phyloP scores from a whole-genome alignment of 2,888 invertebrate species.

The Arctia plantaginis region DNA sequence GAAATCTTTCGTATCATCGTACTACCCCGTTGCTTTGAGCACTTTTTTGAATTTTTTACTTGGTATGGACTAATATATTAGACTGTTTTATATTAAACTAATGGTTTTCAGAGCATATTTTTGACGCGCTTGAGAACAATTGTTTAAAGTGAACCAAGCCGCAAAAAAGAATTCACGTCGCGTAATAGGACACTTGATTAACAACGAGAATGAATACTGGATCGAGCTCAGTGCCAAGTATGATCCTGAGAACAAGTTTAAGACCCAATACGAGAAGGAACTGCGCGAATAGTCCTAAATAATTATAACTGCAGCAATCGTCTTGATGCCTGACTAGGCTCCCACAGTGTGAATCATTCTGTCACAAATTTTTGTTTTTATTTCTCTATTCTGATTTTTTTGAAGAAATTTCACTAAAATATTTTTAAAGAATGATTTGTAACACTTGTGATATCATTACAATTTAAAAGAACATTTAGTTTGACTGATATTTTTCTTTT shows the following conservation, averaged over 20 bases:
- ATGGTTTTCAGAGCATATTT: conserved; percentile 60
- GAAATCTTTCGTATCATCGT: no score
- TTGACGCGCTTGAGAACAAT: conserved; percentile 64
- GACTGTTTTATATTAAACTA: not conserved
- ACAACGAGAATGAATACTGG: conserved; percentile 70
- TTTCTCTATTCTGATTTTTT: no score
- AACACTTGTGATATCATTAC: not conserved
- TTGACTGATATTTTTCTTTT: not conserved
- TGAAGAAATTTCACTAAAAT: no score
- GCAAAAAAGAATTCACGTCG: conserved; percentile 55
- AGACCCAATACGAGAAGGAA: conserved; percentile 67
- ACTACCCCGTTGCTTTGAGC: no score
- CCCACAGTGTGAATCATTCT: no score
- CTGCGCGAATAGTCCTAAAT: conserved; percentile 52
- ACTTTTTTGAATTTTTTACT: no score
- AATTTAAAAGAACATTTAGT: not conserved
- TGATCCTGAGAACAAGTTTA: conserved; percentile 68
- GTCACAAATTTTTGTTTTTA: no score
- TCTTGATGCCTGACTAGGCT: not conserved
- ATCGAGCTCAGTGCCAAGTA: conserved; percentile 68
- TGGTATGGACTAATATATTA: not conserved
- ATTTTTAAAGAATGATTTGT: not conserved
- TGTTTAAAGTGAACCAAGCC: conserved; percentile 60
- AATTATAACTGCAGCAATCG: not conserved
- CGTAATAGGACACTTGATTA: conserved; percentile 64